phyloP scores from a whole-genome alignment of 1,140 invertebrate species.

The Octopus sinensis region DNA sequence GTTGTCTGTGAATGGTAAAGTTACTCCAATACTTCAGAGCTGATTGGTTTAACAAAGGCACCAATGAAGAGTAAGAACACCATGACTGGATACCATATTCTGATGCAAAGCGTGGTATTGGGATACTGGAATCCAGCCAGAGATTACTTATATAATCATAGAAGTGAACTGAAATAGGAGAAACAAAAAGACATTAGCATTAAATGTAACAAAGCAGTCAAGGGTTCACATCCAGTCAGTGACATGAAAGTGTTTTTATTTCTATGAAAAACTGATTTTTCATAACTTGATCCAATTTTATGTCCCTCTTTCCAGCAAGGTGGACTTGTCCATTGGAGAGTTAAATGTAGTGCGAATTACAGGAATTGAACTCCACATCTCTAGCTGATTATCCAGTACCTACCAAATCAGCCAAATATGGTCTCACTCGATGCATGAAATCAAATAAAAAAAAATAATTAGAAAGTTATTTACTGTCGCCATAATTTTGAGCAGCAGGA shows the following conservation, averaged over 20 bases:
- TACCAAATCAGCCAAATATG: too few relatives aligned
- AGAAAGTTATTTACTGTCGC: slow-evolving; percentile 71
- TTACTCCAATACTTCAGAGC: slow-evolving; percentile 34
- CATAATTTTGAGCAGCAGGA: slow-evolving; percentile 77
- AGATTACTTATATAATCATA: slow-evolving; percentile 83
- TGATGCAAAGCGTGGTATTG: slow-evolving; percentile 80
- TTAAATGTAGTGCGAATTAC: too few relatives aligned
- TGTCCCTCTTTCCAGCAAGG: too few relatives aligned
- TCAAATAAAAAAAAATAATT: neutral
- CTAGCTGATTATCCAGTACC: too few relatives aligned
- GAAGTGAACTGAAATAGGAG: slow-evolving; percentile 72
- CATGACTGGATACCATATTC: slow-evolving; percentile 92
- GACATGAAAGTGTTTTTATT: too few relatives aligned
- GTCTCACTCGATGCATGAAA: too few relatives aligned
- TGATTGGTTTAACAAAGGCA: slow-evolving; percentile 26
- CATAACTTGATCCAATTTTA: too few relatives aligned
- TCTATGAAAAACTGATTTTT: too few relatives aligned
- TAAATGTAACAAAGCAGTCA: neutral
- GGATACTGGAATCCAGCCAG: slow-evolving; percentile 77
- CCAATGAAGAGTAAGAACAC: slow-evolving; percentile 39
- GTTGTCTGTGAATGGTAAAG: slow-evolving; percentile 40
- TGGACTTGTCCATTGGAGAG: too few relatives aligned
- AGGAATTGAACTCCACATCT: too few relatives aligned
- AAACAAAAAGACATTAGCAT: neutral
- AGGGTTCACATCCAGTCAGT: too few relatives aligned